These are phyloP conservation scores for Tachycineta bicolor DNA, from an alignment of 2,113 vertebrate genomes.

Conservation along the genomic window DNA sequence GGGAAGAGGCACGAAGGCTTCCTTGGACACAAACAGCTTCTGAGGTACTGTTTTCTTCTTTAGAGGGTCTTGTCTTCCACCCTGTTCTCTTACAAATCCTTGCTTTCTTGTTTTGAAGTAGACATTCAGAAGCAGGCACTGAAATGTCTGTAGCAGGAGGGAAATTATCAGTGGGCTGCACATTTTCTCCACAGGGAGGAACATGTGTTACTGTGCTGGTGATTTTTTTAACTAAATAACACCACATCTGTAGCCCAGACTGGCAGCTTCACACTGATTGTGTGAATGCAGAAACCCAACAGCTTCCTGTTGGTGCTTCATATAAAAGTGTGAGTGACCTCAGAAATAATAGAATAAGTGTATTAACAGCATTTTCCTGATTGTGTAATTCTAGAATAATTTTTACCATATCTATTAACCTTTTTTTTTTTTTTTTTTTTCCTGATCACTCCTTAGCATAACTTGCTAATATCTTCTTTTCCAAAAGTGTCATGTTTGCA, in stretches of 20 bases:
- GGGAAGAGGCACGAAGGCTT: neutral
- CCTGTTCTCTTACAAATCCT: neutral
- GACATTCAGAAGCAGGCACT: neutral
- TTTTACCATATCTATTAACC: neutral
- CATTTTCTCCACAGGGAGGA: accelerated
- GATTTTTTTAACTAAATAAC: neutral
- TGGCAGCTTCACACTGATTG: neutral
- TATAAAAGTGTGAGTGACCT: neutral
- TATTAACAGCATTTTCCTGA: neutral
- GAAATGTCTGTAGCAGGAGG: neutral
- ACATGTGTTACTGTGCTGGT: accelerated
- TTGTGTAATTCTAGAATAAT: neutral
- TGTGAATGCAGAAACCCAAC: neutral
- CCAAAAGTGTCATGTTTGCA: neutral
- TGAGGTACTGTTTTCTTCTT: neutral
- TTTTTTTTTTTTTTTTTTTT: accelerated
- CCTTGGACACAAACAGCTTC: accelerated
- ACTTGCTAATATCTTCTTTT: neutral
- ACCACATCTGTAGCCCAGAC: accelerated
- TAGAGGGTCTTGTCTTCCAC: neutral
- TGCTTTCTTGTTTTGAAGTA: neutral
- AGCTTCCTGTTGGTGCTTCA: neutral
- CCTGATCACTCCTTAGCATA: neutral
- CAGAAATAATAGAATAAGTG: neutral
- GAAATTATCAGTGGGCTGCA: accelerated